Conservation (phyloP, 2,113 vertebrate genomes). For the Rhinolophus ferrumequinum region DNA sequence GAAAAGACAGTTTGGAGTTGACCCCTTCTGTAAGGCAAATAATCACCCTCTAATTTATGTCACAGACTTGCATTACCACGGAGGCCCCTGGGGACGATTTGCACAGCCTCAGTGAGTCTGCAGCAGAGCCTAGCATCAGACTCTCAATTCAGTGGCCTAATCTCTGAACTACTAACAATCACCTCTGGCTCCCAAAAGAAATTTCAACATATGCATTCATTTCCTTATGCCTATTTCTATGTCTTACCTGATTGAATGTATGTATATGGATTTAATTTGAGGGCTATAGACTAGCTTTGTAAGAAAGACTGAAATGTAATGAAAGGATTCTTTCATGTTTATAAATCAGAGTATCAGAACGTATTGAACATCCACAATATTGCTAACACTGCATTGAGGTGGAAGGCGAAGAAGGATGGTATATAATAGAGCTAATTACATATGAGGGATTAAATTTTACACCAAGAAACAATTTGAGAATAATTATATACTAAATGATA, state of each 20-base stretch:
- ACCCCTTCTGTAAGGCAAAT: background rate
- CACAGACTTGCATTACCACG: background rate
- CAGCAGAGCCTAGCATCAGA: background rate
- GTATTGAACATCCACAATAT: background rate
- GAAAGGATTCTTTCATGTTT: slow-evolving; percentile 19
- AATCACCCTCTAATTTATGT: background rate
- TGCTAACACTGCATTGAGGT: background rate
- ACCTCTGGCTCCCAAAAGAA: background rate
- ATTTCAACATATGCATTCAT: background rate
- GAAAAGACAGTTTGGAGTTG: background rate
- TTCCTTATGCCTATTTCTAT: background rate
- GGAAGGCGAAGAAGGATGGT: background rate
- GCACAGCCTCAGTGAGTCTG: background rate
- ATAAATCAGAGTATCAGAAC: slow-evolving; percentile 32
- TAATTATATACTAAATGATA: slow-evolving; percentile 50
- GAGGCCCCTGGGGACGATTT: background rate
- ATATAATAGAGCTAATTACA: background rate
- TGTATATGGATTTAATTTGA: slow-evolving; percentile 13
- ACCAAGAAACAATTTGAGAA: slow-evolving; percentile 19
- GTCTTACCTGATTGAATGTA: background rate
- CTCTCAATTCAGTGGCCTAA: background rate
- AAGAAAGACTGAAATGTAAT: slow-evolving; percentile 36
- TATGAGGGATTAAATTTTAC: slow-evolving; percentile 7
- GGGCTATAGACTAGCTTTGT: background rate
- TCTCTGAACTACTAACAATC: background rate